Base-by-base conservation (phyloP, 2,113 vertebrate genomes). In the Gopherus evgoodei region DNA sequence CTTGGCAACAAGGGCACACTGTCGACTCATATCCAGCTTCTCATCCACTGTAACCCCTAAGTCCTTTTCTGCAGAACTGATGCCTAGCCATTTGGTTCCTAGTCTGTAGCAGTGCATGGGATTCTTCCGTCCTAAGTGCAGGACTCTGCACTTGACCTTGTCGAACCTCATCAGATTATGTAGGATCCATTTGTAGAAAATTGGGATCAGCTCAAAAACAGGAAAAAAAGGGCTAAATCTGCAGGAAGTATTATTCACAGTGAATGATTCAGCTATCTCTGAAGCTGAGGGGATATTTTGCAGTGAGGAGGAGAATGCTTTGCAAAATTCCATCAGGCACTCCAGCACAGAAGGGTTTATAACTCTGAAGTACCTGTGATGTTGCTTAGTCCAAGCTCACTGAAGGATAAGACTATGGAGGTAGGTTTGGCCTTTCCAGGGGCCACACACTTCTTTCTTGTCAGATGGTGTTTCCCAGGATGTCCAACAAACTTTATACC, bases 401-500 rank as follows among this genome's bases (percentile, higher is more conserved):
- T 97, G 95, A 99, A 99, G 56, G 99, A 98, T 95, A 99, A 94
- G 1, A 99, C 99, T 1, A 99, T 96, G 91, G 98, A 99, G 14
- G 98, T 99, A 59, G 99, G 98, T n/a, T 98, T 98, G 16, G 98
- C 98, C 94, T 99, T 98, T 82, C 99, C 98, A 0, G 99, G 97
- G 82, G 98, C 98, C 78, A 99, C 98, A 25, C 99, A 99, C 54
- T 98, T 99, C 98, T 99, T 99, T 85, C 99, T 98, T 86, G 99
- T 99, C 91, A 99, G 98, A 81, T 99, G 98, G 59, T 99, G 98
- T 81, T 98, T 99, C 92, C 99, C 99, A 31, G 99, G 99, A 89
- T 99, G 99, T 53, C 99, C 99, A 12, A 99, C 98, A 97, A 99
- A 99, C 95, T 98, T 98, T 42, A 99, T 98, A 72, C 99, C 99